These are phyloP conservation scores for Thecocarcelia acutangulata DNA, from an alignment of 2,888 invertebrate species.

Conservation along the genomic window DNA sequence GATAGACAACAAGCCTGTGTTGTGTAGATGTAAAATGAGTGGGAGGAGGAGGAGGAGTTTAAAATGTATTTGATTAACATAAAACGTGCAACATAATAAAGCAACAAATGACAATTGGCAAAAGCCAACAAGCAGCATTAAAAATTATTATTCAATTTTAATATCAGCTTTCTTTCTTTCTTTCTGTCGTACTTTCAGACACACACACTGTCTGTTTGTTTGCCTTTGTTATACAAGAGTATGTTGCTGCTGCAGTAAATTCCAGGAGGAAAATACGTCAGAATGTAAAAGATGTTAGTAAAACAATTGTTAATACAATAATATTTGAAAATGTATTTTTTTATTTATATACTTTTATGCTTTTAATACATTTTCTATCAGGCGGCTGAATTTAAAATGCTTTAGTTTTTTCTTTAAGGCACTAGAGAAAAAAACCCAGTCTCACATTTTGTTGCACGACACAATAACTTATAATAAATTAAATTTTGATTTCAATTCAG, in stretches of 20 bases:
- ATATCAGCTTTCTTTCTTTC: conserved; percentile 41
- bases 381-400: conserved; percentile 31
- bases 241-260: conserved; percentile 30
- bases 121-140: conserved; percentile 43
- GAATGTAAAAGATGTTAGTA: conserved; percentile 23
- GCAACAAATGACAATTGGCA: conserved; percentile 58
- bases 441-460: conserved; percentile 39
- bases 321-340: conserved; percentile 31
- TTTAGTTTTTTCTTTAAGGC: neutral
- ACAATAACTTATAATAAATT: conserved; percentile 47
- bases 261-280: conserved; percentile 43
- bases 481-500: conserved; percentile 25
- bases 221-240: neutral
- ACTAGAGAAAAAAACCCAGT: conserved; percentile 9
- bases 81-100: conserved; percentile 61
- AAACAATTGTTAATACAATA: conserved; percentile 51
- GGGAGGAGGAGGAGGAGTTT: conserved; percentile 13
- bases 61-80: conserved; percentile 56
- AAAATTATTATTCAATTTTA: conserved; percentile 52
- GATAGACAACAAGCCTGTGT: neutral
- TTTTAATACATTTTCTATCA: conserved; percentile 26
- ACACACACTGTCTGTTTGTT: neutral
- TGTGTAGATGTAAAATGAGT: neutral
- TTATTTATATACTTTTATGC: neutral
- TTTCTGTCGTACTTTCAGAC: neutral